Percentiles rank a stretch among this genome's conserved stretches.
These are phyloP conservation scores for Acrobasis consociella DNA, from an alignment of 2,888 invertebrate species.

Conservation along the genomic window DNA sequence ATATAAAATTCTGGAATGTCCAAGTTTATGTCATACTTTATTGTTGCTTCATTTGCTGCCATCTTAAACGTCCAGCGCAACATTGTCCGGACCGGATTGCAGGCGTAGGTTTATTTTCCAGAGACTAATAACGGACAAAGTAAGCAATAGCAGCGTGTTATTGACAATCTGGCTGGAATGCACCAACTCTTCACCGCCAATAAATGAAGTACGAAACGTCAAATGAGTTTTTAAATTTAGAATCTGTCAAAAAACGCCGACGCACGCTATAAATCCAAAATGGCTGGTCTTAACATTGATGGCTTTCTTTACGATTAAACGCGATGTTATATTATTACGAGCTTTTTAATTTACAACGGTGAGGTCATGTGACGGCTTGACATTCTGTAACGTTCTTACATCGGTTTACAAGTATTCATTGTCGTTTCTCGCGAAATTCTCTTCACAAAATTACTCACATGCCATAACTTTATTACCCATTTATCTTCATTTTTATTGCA, in stretches of 20 bases:
- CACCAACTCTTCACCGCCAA: conserved; percentile 48
- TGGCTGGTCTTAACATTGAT: conserved; percentile 58
- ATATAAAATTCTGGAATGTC: conserved; percentile 2
- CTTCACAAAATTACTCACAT: neutral
- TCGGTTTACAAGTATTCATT: conserved; percentile 30
- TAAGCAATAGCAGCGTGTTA: conserved; percentile 45
- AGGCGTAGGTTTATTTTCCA: conserved; percentile 30
- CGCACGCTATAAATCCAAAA: conserved; percentile 59
- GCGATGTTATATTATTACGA: conserved; percentile 52
- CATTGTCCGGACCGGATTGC: conserved; percentile 13
- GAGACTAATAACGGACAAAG: conserved; percentile 47
- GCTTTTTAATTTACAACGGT: conserved; percentile 55
- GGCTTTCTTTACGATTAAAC: conserved; percentile 67
- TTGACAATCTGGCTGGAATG: conserved; percentile 35
- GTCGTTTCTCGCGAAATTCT: conserved; percentile 34
- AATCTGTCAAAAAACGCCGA: conserved; percentile 48
- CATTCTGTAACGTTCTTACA: conserved; percentile 34
- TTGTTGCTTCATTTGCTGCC: conserved; percentile 13
- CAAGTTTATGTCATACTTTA: conserved; percentile 20
- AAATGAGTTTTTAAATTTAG: conserved; percentile 52
- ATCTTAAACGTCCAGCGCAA: conserved; percentile 12
- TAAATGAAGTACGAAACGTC: conserved; percentile 45
- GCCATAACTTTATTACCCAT: conserved; percentile 6
- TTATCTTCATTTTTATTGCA: conserved; percentile 3
- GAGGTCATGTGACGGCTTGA: conserved; percentile 47